Conservation (phyloP, 2,888 invertebrate genomes). For the Bugulina stolonifera region DNA sequence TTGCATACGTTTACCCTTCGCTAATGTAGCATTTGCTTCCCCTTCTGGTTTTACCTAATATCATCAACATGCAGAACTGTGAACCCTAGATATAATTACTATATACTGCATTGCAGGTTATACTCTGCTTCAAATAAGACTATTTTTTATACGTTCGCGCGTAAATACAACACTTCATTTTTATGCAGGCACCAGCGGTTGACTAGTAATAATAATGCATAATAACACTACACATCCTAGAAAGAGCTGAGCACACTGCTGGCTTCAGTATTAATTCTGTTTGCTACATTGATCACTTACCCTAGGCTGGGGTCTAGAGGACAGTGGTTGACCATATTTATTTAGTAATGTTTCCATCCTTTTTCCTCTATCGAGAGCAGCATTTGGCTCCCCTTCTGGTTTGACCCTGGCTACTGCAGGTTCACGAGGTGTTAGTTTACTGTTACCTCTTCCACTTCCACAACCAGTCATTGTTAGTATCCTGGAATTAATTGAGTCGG, state of each 20-base stretch:
- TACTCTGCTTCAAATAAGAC: too few species aligned
- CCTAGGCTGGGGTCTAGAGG: slow-evolving; percentile 2
- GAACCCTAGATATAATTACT: too few species aligned
- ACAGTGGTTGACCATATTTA: not conserved
- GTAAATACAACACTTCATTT: too few species aligned
- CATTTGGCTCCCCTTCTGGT: slow-evolving; percentile 24
- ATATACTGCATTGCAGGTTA: too few species aligned
- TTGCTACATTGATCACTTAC: not conserved
- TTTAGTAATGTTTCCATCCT: slow-evolving; percentile 21
- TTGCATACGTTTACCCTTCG: not conserved
- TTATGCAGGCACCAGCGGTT: too few species aligned
- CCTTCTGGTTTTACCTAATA: slow-evolving; percentile 26
- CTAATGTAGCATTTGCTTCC: slow-evolving; percentile 23
- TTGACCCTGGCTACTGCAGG: slow-evolving; percentile 17
- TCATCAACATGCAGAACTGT: too few species aligned
- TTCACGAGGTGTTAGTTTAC: not conserved
- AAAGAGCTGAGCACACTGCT: too few species aligned
- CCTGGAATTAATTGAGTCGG: too few species aligned
- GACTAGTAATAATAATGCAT: too few species aligned
- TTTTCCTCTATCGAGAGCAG: slow-evolving; percentile 22
- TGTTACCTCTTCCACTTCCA: slow-evolving; percentile 18
- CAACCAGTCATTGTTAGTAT: slow-evolving; percentile 2
- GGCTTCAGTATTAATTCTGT: too few species aligned
- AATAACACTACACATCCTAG: too few species aligned
- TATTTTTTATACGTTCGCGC: too few species aligned